Evolutionary conservation across 2,888 invertebrate genomes (phyloP).

Genomic region (Idaea aversata): DNA sequence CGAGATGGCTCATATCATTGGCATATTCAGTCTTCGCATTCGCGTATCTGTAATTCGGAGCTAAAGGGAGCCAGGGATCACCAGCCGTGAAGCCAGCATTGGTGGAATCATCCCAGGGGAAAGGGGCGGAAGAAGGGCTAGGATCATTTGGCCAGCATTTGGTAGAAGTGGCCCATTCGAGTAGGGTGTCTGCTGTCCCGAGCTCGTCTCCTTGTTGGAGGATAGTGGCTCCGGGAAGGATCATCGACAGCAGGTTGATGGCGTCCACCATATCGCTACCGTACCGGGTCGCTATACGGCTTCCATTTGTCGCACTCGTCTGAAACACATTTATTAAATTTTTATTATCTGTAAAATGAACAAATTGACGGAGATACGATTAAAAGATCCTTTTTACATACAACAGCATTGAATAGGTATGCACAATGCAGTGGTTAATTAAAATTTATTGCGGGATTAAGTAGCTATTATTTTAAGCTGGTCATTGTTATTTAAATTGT

Average conservation of each 20-base stretch:
- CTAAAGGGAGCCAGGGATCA: constrained; percentile 84
- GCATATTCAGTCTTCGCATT: constrained; percentile 81
- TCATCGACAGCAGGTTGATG: constrained; percentile 84
- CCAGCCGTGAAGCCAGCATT: constrained; percentile 75
- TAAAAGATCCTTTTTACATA: background rate
- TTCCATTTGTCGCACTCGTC: constrained; percentile 53
- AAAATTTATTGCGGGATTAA: background rate
- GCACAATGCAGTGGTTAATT: background rate
- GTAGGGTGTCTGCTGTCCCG: constrained; percentile 80
- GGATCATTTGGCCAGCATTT: constrained; percentile 72
- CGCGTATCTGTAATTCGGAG: constrained; percentile 80
- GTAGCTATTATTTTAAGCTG: background rate
- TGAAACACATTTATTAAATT: constrained; percentile 33
- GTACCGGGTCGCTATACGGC: constrained; percentile 80
- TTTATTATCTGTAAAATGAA: background rate
- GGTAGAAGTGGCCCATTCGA: constrained; percentile 64
- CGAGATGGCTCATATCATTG: constrained; percentile 73
- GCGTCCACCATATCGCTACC: constrained; percentile 84
- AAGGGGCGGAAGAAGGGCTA: constrained; percentile 53
- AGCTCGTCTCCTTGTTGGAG: constrained; percentile 92
- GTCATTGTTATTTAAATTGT: background rate
- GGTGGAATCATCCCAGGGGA: constrained; percentile 72
- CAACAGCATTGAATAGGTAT: background rate
- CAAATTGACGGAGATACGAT: background rate
- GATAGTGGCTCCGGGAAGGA: constrained; percentile 87